Percentiles rank a stretch among this genome's conserved stretches.
Conservation (phyloP, 2,113 vertebrate species). For the Catharus bicknelli region DNA sequence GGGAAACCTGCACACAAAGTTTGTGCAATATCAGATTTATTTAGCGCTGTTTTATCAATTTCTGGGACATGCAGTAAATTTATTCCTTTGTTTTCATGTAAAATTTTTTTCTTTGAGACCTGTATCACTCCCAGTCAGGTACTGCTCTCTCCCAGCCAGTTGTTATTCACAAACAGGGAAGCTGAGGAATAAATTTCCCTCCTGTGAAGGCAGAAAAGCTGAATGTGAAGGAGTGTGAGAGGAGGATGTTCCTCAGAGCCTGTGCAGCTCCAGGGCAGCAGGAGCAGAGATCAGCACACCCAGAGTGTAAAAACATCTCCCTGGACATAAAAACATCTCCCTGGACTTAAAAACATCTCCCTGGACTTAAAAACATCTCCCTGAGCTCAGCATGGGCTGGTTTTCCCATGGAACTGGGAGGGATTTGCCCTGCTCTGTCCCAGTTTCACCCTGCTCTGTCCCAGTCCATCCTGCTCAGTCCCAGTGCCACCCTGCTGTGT, state of each 20-base stretch:
- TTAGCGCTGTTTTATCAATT: background rate
- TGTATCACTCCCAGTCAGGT: background rate
- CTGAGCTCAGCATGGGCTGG: accelerated
- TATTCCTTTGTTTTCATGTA: background rate
- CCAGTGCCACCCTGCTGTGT: background rate
- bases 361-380: too few relatives aligned
- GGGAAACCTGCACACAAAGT: background rate
- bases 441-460: background rate
- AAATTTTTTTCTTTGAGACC: background rate
- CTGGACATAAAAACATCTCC: too few relatives aligned
- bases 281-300: background rate
- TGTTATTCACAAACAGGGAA: background rate
- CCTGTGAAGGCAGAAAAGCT: background rate
- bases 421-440: background rate
- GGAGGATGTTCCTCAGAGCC: background rate
- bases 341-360: too few relatives aligned
- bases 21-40: background rate
- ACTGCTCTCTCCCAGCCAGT: background rate
- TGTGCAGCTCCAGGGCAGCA: background rate
- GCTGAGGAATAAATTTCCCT: background rate
- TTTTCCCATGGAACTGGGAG: background rate
- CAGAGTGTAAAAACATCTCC: accelerated
- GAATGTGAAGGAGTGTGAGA: accelerated
- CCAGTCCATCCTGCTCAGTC: background rate
- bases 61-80: background rate